phyloP scores from a whole-genome alignment of 2,113 vertebrate genomes.

The Drymodes brunneopygia region DNA sequence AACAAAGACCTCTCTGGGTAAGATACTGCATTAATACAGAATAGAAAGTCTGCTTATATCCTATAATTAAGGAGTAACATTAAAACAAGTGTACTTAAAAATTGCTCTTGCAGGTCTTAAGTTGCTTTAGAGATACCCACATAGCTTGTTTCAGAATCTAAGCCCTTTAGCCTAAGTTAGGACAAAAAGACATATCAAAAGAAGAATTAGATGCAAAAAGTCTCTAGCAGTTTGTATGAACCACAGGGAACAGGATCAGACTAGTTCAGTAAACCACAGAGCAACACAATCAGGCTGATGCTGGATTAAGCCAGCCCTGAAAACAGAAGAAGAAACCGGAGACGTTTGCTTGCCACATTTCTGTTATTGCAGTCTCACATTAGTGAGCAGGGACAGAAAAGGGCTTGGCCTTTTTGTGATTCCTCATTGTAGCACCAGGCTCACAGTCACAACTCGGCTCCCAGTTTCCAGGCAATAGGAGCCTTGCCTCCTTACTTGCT shows the following conservation, averaged over 20 bases:
- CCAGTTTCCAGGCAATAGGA: background rate
- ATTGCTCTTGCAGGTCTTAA: background rate
- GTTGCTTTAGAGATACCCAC: background rate
- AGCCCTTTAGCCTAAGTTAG: background rate
- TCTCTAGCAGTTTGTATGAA: background rate
- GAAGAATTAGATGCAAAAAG: background rate
- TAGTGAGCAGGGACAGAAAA: background rate
- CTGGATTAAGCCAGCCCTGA: background rate
- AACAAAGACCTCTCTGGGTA: background rate
- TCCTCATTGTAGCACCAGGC: background rate
- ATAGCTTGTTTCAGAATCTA: background rate
- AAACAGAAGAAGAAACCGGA: background rate
- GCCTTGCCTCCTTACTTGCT: background rate
- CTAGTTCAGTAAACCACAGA: background rate
- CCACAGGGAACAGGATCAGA: background rate
- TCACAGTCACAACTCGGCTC: background rate
- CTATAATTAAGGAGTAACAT: background rate
- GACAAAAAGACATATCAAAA: background rate
- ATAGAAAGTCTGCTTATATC: background rate
- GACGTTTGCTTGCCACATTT: background rate
- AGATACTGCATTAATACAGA: background rate
- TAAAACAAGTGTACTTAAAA: background rate
- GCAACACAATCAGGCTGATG: background rate
- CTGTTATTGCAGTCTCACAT: background rate
- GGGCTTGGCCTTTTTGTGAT: background rate